Base-by-base conservation (phyloP, 2,888 invertebrate species). In the Leptopilina myrica region DNA sequence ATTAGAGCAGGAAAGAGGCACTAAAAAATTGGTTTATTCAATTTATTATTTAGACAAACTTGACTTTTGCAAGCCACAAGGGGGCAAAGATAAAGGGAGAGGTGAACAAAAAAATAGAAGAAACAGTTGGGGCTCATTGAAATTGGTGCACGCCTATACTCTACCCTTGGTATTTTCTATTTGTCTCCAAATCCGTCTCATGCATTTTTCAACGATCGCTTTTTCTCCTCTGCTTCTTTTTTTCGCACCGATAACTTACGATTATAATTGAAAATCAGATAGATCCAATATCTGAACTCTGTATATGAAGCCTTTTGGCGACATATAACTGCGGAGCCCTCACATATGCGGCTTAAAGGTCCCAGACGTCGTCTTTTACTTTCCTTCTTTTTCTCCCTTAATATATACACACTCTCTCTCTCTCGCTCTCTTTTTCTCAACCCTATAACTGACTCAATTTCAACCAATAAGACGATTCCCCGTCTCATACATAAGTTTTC, bases 231-330 rank as follows among this genome's bases (percentile, higher is more conserved):
- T 40, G 82, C 76, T 75, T 76, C 15, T 64, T 59, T 66, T 20
- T 40, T 82, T 76, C 69, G 75, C 79, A 64, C 65, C 46, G 77
- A 73, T 79, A 81, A 84, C 83, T 81, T 65, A 77, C 76, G 77
- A 79, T 82, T 81, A 85, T 89, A 88, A 89, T 89, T 89, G 87
- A 89, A 89, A 88, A 89, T 89, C 87, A 87, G 84, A 84, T 86
- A 86, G 85, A 86, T 85, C 85, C 83, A 81, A 85, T 86, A 87
- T 85, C 82, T 83, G 69, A 64, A 20, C 14, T n/a, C 8, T 14
- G n/a, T n/a, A 43, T 59, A 40, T 69, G 49, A 53, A 20, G 53
- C 69, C 33, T 7, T 49, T 14, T 7, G 69, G 69, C 69, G 33
- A 53, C 26, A 67, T 46, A 67, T 20, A 67, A 20, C 46, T 49